Evolutionary conservation across 2,888 invertebrate genomes (phyloP), one percentile per base, ranked within the genome.

Genomic region (Melikaiella ostensackeni): DNA sequence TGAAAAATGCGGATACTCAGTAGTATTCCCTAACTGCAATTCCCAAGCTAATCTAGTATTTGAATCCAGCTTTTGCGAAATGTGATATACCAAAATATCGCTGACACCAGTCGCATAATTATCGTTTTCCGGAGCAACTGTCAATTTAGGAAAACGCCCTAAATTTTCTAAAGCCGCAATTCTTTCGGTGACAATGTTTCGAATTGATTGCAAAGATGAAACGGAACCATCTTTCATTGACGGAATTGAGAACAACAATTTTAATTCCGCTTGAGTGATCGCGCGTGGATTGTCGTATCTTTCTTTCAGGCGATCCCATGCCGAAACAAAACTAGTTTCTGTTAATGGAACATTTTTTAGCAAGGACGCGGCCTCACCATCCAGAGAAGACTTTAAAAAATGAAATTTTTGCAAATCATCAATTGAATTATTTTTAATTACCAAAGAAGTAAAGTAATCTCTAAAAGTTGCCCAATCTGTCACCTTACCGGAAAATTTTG

Each of bases 251-350:
- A 64, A 64, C 6, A 42, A 42, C 1, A 16, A n/a, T 24, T 64
- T 64, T 24, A 64, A 64, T 24, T 64, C 16, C 1, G 66, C 42
- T 27, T 66, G 24, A 42, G 38, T 66, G 24, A 66, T 16, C 8
- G 7, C 66, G 19, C 66, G 27, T 27, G 66, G 27, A 46, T 66
- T 66, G 24, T 46, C 66, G 27, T 9, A 66, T 19, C 42, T 42
- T 2, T 24, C 38, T 27, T 42, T 46, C 4, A 66, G 8, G 27
- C 42, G 42, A 66, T 66, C 79, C 81, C 21, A 70, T 1, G 9
- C 19, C 66, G 11, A 30, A 13, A 0, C 74, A 76, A 4, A 50
- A 50, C 16, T 19, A 50, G 7, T 50, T 50, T 19, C 50, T 0
- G 19, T 50, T n/a, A 50, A 50, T n/a, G 50, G n/a, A n/a, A 50